Percentiles rank a stretch among this genome's conserved stretches.
Evolutionary conservation across 35 echinoderm and acorn worm genomes (phyloP).

Genomic region (Acanthaster planci): DNA sequence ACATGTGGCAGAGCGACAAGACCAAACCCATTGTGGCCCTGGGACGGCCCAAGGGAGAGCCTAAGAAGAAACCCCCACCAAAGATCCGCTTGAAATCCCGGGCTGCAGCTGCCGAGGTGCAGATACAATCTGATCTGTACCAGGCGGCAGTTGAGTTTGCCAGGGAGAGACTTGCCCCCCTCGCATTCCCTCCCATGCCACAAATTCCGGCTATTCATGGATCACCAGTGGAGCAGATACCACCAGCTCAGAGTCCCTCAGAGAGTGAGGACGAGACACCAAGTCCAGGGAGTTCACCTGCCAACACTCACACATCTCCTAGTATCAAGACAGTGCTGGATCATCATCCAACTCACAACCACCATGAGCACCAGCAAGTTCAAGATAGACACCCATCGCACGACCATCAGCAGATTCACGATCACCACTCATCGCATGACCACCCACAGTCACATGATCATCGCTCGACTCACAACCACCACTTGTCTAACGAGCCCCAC

Average conservation of each 20-base stretch:
- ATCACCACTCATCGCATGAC: neutral
- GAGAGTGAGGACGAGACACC: neutral
- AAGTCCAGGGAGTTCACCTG: constrained; percentile 10
- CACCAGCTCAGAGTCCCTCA: neutral
- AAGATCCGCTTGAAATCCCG: constrained; percentile 23
- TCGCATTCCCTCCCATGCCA: constrained; percentile 15
- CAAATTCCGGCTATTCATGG: constrained; percentile 1
- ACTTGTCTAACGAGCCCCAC: neutral
- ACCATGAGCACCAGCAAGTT: constrained; percentile 9
- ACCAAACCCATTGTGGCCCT: constrained; percentile 2
- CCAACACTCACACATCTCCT: neutral
- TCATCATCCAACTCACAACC: neutral
- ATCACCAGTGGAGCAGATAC: constrained; percentile 3
- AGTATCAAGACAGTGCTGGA: constrained; percentile 3
- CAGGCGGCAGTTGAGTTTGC: constrained; percentile 15
- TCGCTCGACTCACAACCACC: neutral
- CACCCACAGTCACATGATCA: neutral
- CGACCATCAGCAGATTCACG: neutral
- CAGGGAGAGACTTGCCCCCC: constrained; percentile 7
- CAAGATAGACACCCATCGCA: neutral
- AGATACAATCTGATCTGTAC: constrained; percentile 23
- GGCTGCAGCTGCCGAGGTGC: constrained; percentile 7
- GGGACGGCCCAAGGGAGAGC: constrained; percentile 32
- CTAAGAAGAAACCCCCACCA: constrained; percentile 10
- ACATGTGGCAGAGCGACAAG: constrained; percentile 46